Percentiles rank a stretch among this genome's conserved stretches.
Conservation (phyloP, 2,797 vertebrate genomes). For the Mus caroli region DNA sequence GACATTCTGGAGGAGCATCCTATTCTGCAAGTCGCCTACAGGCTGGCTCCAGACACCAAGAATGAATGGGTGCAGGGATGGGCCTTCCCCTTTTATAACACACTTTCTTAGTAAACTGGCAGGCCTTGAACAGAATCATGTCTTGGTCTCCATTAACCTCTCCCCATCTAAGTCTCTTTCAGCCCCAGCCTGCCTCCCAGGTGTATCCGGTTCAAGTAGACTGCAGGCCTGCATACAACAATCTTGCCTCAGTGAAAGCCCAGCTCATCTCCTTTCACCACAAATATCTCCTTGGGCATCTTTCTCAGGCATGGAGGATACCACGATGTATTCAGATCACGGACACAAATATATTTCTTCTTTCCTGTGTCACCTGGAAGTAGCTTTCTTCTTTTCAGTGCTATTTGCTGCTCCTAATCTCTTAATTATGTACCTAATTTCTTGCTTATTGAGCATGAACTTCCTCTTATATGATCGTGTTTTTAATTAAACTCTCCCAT, state of each 20-base stretch:
- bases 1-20: no score
- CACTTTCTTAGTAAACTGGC: no score
- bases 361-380: background rate
- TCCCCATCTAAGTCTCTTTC: no score
- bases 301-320: background rate
- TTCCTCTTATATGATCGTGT: constrained; percentile 59
- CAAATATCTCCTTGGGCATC: background rate
- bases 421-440: constrained; percentile 68
- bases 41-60: no score
- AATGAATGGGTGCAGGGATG: no score
- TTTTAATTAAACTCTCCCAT: constrained; percentile 77
- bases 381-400: background rate
- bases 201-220: no score
- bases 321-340: background rate
- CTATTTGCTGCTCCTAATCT: constrained; percentile 52
- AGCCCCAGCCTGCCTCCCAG: no score
- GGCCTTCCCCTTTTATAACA: no score
- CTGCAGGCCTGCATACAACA: no score
- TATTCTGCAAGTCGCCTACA: no score
- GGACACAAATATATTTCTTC: background rate
- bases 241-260: background rate
- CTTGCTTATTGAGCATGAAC: constrained; percentile 60
- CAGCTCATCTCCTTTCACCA: background rate
- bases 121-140: no score
- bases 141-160: no score